phyloP scores from a whole-genome alignment of 2,888 invertebrate genomes.

The Nycteola revayana region DNA sequence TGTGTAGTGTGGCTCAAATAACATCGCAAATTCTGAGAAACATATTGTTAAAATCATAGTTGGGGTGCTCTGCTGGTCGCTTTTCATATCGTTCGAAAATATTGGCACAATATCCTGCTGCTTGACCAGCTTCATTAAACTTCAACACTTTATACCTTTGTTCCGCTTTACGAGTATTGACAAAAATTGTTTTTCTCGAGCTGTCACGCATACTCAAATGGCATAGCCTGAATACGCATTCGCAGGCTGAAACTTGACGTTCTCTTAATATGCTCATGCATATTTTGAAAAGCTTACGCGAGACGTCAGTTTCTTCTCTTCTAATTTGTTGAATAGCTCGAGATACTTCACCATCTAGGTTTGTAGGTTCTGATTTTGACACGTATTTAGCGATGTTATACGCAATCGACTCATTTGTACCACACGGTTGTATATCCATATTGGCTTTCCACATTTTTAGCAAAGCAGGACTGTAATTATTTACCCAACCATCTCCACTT shows the following conservation, averaged over 20 bases:
- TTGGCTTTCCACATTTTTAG: constrained; percentile 11
- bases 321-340: constrained; percentile 9
- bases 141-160: constrained; percentile 25
- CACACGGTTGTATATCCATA: constrained; percentile 7
- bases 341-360: not conserved
- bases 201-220: constrained; percentile 7
- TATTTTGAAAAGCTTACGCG: constrained; percentile 6
- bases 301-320: constrained; percentile 13
- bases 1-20: constrained; percentile 23
- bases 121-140: constrained; percentile 18
- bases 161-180: constrained; percentile 3
- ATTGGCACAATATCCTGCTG: constrained; percentile 1
- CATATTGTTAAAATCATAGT: constrained; percentile 27
- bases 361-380: not conserved
- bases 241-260: constrained; percentile 20
- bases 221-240: constrained; percentile 1
- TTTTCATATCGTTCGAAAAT: constrained; percentile 14
- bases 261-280: constrained; percentile 38
- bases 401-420: not conserved
- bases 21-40: constrained; percentile 27
- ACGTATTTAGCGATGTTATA: constrained; percentile 2
- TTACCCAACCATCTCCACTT: constrained; percentile 4
- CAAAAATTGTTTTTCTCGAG: constrained; percentile 6
- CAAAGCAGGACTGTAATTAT: constrained; percentile 15
- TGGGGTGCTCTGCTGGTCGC: constrained; percentile 17